Evolutionary conservation across 2,888 invertebrate genomes (phyloP).

Genomic region (Incurvaria masculella): DNA sequence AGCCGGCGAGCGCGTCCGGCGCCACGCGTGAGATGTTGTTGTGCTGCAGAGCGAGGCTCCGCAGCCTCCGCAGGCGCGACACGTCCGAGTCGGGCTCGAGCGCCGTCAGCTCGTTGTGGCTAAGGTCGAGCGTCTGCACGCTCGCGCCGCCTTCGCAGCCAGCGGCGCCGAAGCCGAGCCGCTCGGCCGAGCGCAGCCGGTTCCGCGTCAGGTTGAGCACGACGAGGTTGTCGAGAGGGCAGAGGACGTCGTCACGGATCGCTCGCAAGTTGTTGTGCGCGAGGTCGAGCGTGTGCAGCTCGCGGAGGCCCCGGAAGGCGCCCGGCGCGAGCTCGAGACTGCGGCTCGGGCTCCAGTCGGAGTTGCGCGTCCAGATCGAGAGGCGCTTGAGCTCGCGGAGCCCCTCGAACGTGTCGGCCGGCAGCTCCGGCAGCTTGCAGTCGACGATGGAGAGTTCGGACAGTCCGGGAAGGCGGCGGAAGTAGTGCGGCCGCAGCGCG

Average conservation of each 20-base stretch:
- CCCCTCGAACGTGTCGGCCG: conserved; percentile 76
- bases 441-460: conserved; percentile 72
- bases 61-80: conserved; percentile 71
- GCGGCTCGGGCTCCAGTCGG: conserved; percentile 69
- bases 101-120: conserved; percentile 73
- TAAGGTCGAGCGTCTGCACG: conserved; percentile 75
- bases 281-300: conserved; percentile 74
- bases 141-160: conserved; percentile 62
- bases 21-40: conserved; percentile 79
- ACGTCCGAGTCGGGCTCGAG: conserved; percentile 75
- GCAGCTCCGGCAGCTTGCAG: conserved; percentile 77
- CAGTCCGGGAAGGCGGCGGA: conserved; percentile 71
- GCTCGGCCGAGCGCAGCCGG: conserved; percentile 73
- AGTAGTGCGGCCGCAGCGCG: conserved; percentile 68
- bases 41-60: conserved; percentile 75
- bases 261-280: conserved; percentile 77
- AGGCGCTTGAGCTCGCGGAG: conserved; percentile 75
- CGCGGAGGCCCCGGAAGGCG: conserved; percentile 72
- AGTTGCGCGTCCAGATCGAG: conserved; percentile 74
- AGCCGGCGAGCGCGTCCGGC: conserved; percentile 72
- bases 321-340: conserved; percentile 69
- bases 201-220: conserved; percentile 82
- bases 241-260: conserved; percentile 75
- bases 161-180: conserved; percentile 67
- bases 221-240: conserved; percentile 75